Evolutionary conservation across 2,113 vertebrate genomes (phyloP).

Genomic region (Globicephala melas): DNA sequence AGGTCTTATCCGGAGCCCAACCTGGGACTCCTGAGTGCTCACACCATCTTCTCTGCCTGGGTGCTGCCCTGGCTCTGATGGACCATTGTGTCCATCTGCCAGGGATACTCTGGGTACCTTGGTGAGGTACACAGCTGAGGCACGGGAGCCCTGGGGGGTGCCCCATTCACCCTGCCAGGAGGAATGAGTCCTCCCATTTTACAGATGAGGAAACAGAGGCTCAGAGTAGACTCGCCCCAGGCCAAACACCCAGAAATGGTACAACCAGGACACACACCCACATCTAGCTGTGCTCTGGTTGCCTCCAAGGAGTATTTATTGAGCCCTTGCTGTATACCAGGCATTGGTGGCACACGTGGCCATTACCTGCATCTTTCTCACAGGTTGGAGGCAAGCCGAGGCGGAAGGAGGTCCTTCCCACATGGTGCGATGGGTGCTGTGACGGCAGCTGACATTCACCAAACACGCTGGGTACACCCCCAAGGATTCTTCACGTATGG

Average conservation of each 20-base stretch:
- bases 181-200: not conserved
- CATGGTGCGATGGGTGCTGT: rapidly evolving
- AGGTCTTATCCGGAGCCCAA: not conserved
- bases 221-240: not conserved
- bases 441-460: not conserved
- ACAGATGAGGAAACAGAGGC: not conserved
- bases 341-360: rapidly evolving
- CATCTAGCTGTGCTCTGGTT: not conserved
- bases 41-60: not conserved
- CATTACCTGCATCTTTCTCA: not conserved
- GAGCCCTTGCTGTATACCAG: not conserved
- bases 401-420: not conserved
- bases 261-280: not conserved
- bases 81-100: rapidly evolving
- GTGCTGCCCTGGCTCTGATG: not conserved
- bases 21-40: not conserved
- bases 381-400: not conserved
- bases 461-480: rapidly evolving
- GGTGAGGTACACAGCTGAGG: not conserved
- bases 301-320: not conserved
- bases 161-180: not conserved
- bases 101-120: not conserved
- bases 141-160: not conserved
- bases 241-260: not conserved
- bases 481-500: rapidly evolving